These are phyloP conservation scores for Linyphia triangularis DNA, from an alignment of 2,888 invertebrate genomes.

Conservation along the genomic window DNA sequence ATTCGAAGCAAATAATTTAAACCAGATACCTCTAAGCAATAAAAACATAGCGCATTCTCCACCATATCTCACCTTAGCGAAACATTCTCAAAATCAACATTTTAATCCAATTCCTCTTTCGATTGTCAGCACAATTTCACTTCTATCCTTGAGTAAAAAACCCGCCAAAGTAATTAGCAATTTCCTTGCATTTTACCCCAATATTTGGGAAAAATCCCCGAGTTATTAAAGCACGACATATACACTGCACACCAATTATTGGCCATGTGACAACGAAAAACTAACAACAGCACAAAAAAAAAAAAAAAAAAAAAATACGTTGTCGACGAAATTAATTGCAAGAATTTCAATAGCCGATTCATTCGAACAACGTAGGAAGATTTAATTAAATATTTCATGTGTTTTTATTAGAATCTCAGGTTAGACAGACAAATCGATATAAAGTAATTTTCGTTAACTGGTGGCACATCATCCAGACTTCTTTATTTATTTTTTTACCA, in stretches of 20 bases:
- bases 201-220: slow-evolving; percentile 11
- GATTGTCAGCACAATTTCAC: background rate
- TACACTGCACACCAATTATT: slow-evolving; percentile 63
- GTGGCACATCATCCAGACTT: slow-evolving; percentile 16
- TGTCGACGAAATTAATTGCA: slow-evolving; percentile 59
- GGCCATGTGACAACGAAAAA: slow-evolving; percentile 25
- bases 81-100: too few species aligned
- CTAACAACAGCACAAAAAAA: slow-evolving; percentile 31
- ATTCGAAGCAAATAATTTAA: too few species aligned
- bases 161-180: slow-evolving; percentile 58
- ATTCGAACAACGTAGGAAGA: slow-evolving; percentile 60
- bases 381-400: slow-evolving; percentile 70
- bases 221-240: slow-evolving; percentile 46
- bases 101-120: too few species aligned
- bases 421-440: slow-evolving; percentile 48
- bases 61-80: too few species aligned
- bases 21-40: too few species aligned
- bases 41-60: too few species aligned
- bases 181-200: slow-evolving; percentile 39
- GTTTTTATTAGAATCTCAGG: slow-evolving; percentile 48
- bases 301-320: too few species aligned
- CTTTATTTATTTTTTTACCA: slow-evolving; percentile 16
- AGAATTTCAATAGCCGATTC: slow-evolving; percentile 70
- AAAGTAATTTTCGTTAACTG: slow-evolving; percentile 56
- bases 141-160: background rate